These are phyloP conservation scores for Plemyria rubiginata DNA, from an alignment of 2,888 invertebrate species.

Conservation along the genomic window DNA sequence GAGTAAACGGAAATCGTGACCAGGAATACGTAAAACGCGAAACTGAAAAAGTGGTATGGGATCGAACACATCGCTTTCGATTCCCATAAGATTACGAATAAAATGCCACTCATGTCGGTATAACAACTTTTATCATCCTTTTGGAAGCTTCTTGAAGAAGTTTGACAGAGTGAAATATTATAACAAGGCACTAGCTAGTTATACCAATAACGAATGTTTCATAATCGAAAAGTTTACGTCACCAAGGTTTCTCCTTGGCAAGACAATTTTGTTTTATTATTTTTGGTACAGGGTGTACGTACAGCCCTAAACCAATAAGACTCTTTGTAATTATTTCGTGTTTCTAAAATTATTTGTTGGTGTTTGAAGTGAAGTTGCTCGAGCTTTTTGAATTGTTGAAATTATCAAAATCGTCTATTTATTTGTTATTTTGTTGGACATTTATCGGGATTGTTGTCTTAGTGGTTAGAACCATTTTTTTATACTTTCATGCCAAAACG, in stretches of 20 bases:
- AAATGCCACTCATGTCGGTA: constrained; percentile 60
- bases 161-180: constrained; percentile 75
- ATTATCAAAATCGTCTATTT: constrained; percentile 6
- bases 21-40: constrained; percentile 43
- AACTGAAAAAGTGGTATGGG: constrained; percentile 48
- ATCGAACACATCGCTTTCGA: constrained; percentile 56
- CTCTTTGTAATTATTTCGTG: constrained; percentile 33
- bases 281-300: not conserved
- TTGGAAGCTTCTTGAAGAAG: constrained; percentile 64
- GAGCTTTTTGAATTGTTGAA: constrained; percentile 22
- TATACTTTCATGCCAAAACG: constrained; percentile 44
- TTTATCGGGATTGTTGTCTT: constrained; percentile 23
- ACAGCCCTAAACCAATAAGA: constrained; percentile 19
- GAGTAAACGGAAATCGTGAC: constrained; percentile 51
- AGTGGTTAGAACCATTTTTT: constrained; percentile 18
- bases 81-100: constrained; percentile 61
- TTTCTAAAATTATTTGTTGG: constrained; percentile 14
- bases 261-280: constrained; percentile 40
- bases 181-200: constrained; percentile 59
- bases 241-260: constrained; percentile 51
- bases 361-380: constrained; percentile 2
- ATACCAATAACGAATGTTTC: constrained; percentile 72
- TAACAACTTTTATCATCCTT: constrained; percentile 63
- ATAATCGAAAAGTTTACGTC: constrained; percentile 71
- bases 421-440: constrained; percentile 20